These are phyloP conservation scores for Hydraecia micacea DNA, from an alignment of 2,888 invertebrate genomes.

Conservation along the genomic window DNA sequence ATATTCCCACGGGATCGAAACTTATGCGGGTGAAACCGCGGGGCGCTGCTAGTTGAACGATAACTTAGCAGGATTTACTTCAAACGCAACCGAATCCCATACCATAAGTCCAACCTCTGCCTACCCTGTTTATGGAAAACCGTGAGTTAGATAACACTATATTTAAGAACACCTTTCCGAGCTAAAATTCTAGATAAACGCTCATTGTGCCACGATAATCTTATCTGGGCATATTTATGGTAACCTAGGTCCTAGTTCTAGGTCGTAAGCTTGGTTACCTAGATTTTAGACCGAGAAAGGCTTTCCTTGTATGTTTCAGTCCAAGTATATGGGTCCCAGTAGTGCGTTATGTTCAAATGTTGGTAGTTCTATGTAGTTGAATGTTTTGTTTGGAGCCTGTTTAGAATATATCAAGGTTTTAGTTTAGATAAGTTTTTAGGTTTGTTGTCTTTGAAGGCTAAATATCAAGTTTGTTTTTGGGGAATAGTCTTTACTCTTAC, in stretches of 20 bases:
- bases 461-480: neutral
- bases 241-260: constrained; percentile 38
- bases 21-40: too few relatives aligned
- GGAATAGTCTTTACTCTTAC: neutral
- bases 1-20: too few relatives aligned
- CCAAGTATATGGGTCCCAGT: constrained; percentile 57
- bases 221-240: constrained; percentile 66
- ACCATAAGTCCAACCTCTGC: constrained; percentile 7
- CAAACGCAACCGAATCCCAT: constrained; percentile 18
- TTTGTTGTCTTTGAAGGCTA: neutral
- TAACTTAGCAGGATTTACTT: neutral
- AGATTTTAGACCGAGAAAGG: constrained; percentile 66
- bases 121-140: constrained; percentile 26
- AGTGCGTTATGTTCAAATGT: constrained; percentile 54
- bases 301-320: constrained; percentile 60
- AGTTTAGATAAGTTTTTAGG: constrained; percentile 3
- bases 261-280: constrained; percentile 61
- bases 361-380: constrained; percentile 50
- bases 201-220: constrained; percentile 61
- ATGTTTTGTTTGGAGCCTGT: constrained; percentile 35
- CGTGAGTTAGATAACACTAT: constrained; percentile 47
- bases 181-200: constrained; percentile 59
- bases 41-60: too few relatives aligned
- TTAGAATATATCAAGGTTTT: neutral
- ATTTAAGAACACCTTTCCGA: constrained; percentile 44